Base-by-base conservation (phyloP, 2,113 vertebrate genomes). In the Channa maculata region DNA sequence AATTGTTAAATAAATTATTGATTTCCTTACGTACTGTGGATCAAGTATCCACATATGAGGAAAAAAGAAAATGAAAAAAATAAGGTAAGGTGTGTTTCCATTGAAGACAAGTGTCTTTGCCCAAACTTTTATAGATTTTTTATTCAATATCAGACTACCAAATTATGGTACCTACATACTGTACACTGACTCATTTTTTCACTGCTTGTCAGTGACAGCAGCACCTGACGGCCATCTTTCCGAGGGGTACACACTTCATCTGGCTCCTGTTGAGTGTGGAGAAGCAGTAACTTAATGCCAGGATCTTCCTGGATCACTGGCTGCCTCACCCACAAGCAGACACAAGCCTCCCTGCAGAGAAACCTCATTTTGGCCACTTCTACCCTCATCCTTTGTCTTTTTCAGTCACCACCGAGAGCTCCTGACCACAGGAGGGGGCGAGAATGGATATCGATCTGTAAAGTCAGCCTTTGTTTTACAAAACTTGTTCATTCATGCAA, bases 281-380 rank as follows among this genome's bases (percentile, higher is more conserved):
- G 64, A 65, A 59, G 77, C 77, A 75, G 80, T 74, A 68, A 71
- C 77, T 81, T 61, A 72, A 66, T 65, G 57, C 62, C 65, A 65
- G 44, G 73, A 81, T 75, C 69, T 75, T 79, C 51, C 66, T 71
- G 80, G 88, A 85, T 81, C 82, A 88, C 71, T 71, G 79, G 48
- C 58, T 64, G 66, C 74, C 68, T 74, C 57, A 34, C 46, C 75
- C 77, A 48, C 71, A 48, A 57, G 69, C 58, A 84, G 70, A 68
- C 78, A 75, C 1, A 0, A 61, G 77, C 43, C 59, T 80, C 64
- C 82, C 81, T 49, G 53, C 41, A 51, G 86, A 62, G 84, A 82
- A 85, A 88, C 71, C 77, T 89, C 46, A 88, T 83, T 80, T 75
- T 49, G 39, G 74, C 44, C 68, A 54, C 65, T 84, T 87, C 75